These are phyloP conservation scores for Sorex maritimensis DNA, from an alignment of 2,797 vertebrate genomes.

Conservation along the genomic window DNA sequence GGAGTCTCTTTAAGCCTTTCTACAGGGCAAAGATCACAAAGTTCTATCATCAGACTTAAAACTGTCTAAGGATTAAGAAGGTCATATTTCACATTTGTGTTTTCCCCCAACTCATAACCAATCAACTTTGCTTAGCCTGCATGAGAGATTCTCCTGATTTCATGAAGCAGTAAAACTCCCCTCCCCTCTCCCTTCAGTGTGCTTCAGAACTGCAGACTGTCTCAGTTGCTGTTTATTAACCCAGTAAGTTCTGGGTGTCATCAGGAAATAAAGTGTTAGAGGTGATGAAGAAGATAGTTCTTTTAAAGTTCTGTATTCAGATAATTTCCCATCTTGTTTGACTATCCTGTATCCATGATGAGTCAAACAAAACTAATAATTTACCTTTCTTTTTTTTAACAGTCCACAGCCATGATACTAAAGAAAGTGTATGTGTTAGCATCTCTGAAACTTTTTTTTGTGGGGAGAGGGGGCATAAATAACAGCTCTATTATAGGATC, in stretches of 20 bases:
- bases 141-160: background rate
- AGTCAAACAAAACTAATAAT: conserved; percentile 33
- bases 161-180: background rate
- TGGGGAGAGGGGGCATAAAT: background rate
- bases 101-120: background rate
- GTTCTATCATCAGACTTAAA: background rate
- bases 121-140: background rate
- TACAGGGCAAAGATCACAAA: background rate
- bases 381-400: background rate
- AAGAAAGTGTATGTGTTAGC: background rate
- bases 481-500: conserved; percentile 29
- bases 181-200: background rate
- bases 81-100: background rate
- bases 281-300: background rate
- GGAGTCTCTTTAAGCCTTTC: background rate
- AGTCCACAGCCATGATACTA: background rate
- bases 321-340: background rate
- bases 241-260: background rate
- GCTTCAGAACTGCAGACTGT: background rate
- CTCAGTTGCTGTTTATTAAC: background rate
- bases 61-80: background rate
- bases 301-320: conserved; percentile 21
- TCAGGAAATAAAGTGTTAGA: conserved; percentile 22
- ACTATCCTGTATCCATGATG: background rate
- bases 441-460: background rate